phyloP scores from a whole-genome alignment of 2,797 vertebrate species.

The Heliangelus exortis region DNA sequence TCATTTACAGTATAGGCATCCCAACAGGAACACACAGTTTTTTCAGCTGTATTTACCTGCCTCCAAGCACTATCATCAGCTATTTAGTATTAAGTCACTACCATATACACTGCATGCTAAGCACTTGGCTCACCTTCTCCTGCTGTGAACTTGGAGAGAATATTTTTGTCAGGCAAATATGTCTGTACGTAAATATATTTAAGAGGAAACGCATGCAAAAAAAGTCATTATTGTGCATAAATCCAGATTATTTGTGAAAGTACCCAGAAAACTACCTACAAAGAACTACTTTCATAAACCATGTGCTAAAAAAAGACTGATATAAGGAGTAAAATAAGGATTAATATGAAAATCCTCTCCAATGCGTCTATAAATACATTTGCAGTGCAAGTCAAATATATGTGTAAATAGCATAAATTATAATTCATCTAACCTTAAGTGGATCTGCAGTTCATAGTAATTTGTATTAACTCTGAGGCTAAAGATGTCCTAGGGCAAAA shows the following conservation, averaged over 20 bases:
- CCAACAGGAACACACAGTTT: rapidly evolving
- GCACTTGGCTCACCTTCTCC: background rate
- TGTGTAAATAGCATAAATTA: background rate
- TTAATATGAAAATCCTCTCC: background rate
- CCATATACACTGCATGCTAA: background rate
- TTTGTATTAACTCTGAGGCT: background rate
- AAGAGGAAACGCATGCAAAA: background rate
- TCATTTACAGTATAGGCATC: background rate
- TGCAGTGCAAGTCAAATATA: background rate
- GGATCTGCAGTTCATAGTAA: background rate
- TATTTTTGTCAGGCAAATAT: background rate
- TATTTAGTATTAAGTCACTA: background rate
- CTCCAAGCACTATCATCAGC: background rate
- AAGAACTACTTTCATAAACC: background rate
- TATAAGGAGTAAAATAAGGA: background rate
- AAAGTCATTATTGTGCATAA: background rate
- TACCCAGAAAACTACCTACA: background rate
- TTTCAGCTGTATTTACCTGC: background rate
- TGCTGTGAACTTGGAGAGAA: background rate
- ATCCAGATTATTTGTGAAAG: background rate
- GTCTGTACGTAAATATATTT: background rate
- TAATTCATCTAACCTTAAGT: background rate
- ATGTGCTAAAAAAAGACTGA: background rate
- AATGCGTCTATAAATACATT: background rate
- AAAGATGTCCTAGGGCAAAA: background rate